These are phyloP conservation scores for Lithosia quadra DNA, from an alignment of 2,888 invertebrate genomes.

Conservation along the genomic window DNA sequence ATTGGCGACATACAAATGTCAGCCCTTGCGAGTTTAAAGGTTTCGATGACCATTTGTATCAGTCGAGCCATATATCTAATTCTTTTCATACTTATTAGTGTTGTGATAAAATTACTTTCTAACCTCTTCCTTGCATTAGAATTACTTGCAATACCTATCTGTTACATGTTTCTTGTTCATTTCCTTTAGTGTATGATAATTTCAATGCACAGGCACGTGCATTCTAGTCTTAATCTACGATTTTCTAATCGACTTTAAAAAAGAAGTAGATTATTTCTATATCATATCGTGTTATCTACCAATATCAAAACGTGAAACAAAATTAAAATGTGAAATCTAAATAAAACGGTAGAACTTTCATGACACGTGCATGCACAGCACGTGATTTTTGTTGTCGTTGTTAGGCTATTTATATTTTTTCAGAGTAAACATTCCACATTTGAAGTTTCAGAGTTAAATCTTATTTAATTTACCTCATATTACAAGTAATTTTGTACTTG, in stretches of 20 bases:
- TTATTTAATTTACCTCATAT: too few species aligned
- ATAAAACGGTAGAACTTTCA: background rate
- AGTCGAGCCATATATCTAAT: too few species aligned
- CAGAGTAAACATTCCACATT: too few species aligned
- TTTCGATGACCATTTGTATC: too few species aligned
- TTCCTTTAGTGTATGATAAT: background rate
- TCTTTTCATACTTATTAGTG: too few species aligned
- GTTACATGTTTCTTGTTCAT: too few species aligned
- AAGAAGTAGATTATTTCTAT: background rate
- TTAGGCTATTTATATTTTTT: background rate
- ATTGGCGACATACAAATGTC: background rate
- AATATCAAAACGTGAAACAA: background rate
- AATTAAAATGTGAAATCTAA: constrained; percentile 5
- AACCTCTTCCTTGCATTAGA: too few species aligned
- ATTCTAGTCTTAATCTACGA: background rate
- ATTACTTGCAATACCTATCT: too few species aligned
- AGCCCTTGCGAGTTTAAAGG: too few species aligned
- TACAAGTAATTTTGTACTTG: too few species aligned
- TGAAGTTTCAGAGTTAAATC: too few species aligned
- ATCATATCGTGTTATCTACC: constrained; percentile 1
- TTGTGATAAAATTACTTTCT: too few species aligned
- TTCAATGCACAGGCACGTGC: background rate
- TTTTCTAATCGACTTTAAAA: background rate
- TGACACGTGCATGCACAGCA: background rate
- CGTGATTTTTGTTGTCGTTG: background rate